Evolutionary conservation across 1,140 invertebrate species (phyloP).

Genomic region (Proctacanthus coquilletti): DNA sequence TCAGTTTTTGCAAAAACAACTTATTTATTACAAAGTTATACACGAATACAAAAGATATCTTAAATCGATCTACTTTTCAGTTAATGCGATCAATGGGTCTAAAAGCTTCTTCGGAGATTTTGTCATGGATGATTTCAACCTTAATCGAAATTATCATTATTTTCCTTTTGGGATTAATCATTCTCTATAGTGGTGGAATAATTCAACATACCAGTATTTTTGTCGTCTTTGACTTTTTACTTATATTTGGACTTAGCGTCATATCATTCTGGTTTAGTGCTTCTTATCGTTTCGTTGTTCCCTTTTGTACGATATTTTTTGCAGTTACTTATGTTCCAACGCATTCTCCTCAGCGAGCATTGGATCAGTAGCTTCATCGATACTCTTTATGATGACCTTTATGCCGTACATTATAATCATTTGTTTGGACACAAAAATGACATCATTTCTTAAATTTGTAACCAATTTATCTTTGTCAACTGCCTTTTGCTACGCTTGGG

Average conservation of each 20-base stretch:
- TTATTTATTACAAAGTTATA: background rate
- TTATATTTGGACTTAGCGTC: slow-evolving; percentile 39
- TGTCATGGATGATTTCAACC: slow-evolving; percentile 43
- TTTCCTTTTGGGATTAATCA: slow-evolving; percentile 31
- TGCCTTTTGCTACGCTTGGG: slow-evolving; percentile 43
- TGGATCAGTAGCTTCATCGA: slow-evolving; percentile 40
- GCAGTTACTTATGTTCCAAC: slow-evolving; percentile 48
- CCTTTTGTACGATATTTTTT: slow-evolving; percentile 13
- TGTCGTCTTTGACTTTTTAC: slow-evolving; percentile 36
- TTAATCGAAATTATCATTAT: slow-evolving; percentile 36
- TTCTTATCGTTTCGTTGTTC: slow-evolving; percentile 1
- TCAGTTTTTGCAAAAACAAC: slow-evolving; percentile 1
- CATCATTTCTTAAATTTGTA: slow-evolving; percentile 34
- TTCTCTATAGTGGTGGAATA: slow-evolving; percentile 37
- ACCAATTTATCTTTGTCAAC: slow-evolving; percentile 36
- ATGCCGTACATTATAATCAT: slow-evolving; percentile 49
- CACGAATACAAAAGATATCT: slow-evolving; percentile 1
- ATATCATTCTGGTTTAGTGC: slow-evolving; percentile 40
- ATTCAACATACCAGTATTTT: slow-evolving; percentile 37
- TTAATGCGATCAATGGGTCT: slow-evolving; percentile 53
- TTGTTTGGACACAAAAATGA: slow-evolving; percentile 40
- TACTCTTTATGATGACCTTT: slow-evolving; percentile 44
- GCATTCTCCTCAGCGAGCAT: slow-evolving; percentile 46
- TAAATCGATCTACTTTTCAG: slow-evolving; percentile 19
- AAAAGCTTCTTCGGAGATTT: slow-evolving; percentile 38